Evolutionary conservation across 2,888 invertebrate species (phyloP).

Genomic region (Melangyna quadrimaculata): DNA sequence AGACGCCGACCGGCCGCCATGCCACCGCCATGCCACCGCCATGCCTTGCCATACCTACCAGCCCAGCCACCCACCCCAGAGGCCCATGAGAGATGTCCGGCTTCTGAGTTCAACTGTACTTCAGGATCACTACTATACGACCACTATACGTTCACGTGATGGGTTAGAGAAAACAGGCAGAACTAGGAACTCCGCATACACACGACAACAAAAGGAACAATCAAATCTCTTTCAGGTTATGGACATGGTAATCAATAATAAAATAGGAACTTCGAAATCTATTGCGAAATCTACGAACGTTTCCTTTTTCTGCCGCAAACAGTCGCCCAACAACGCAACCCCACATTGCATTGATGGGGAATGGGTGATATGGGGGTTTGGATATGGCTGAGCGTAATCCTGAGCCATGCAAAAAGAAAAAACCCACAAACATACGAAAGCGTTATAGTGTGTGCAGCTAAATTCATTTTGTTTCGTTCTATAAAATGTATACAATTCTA

Average conservation of each 20-base stretch:
- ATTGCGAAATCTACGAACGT: conserved; percentile 66
- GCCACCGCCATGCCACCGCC: neutral
- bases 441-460: conserved; percentile 71
- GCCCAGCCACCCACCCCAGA: too few species aligned
- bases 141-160: conserved; percentile 18
- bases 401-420: conserved; percentile 47
- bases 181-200: neutral
- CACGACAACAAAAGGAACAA: conserved; percentile 69
- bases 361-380: neutral
- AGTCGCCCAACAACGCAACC: conserved; percentile 29
- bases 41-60: too few species aligned
- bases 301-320: conserved; percentile 59
- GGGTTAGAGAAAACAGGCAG: neutral
- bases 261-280: conserved; percentile 69
- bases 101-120: conserved; percentile 20
- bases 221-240: conserved; percentile 72
- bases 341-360: neutral
- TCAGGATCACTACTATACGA: conserved; percentile 20
- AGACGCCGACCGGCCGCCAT: conserved; percentile 26
- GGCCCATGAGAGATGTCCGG: conserved; percentile 46
- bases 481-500: conserved; percentile 72
- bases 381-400: conserved; percentile 32
- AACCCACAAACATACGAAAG: conserved; percentile 69
- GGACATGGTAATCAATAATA: conserved; percentile 72
- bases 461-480: conserved; percentile 71